Evolutionary conservation across 2,888 invertebrate species (phyloP).

Genomic region (Parnassius apollo): DNA sequence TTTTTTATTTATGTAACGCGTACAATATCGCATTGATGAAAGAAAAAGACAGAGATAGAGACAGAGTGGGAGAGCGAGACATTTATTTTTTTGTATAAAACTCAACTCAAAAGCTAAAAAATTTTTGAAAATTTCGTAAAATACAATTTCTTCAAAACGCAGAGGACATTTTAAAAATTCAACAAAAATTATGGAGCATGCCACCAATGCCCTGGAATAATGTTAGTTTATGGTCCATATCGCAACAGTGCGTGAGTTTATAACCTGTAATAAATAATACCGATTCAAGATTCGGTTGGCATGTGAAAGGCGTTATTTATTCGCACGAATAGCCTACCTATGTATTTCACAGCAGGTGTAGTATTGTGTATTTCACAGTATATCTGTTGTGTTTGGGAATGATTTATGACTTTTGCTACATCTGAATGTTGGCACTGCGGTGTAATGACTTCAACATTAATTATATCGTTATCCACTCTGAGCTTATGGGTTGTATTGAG

Average conservation of each 20-base stretch:
- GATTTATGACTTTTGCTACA: conserved; percentile 24
- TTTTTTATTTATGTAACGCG: too few relatives aligned
- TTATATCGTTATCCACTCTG: conserved; percentile 27
- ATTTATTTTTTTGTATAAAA: too few relatives aligned
- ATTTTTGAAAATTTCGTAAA: too few relatives aligned
- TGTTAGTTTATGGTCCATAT: too few relatives aligned
- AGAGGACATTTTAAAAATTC: conserved; percentile 13
- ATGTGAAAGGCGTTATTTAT: conserved; percentile 30
- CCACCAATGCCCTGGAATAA: conserved; percentile 23
- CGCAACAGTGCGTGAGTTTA: too few relatives aligned
- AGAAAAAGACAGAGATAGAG: too few relatives aligned
- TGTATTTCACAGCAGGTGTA: conserved; percentile 26
- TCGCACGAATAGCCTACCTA: conserved; percentile 30
- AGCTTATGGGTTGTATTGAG: conserved; percentile 25
- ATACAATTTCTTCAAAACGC: not conserved
- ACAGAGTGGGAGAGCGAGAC: too few relatives aligned
- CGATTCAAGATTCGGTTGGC: too few relatives aligned
- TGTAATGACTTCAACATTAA: conserved; percentile 25
- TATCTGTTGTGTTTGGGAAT: conserved; percentile 19
- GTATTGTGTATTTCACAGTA: too few relatives aligned
- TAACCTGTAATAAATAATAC: too few relatives aligned
- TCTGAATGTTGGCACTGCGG: conserved; percentile 12
- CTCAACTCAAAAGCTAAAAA: too few relatives aligned
- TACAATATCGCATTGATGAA: too few relatives aligned
- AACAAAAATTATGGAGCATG: conserved; percentile 22